phyloP scores from a whole-genome alignment of 2,888 invertebrate species.

The Prostheceraeus crozeri region DNA sequence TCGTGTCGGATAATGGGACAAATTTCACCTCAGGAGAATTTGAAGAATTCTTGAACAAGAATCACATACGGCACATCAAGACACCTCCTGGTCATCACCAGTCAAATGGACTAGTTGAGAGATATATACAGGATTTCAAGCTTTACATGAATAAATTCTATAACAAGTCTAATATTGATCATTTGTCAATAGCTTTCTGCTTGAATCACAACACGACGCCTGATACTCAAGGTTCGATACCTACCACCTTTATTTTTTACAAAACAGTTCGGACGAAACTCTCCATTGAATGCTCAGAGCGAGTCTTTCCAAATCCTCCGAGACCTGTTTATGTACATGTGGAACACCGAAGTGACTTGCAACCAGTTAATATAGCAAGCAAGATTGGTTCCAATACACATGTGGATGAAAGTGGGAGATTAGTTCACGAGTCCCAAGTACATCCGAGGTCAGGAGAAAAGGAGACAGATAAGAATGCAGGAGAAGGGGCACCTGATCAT shows the following conservation, averaged over 20 bases:
- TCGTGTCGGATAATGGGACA: slow-evolving; percentile 28
- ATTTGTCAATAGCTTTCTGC: neutral
- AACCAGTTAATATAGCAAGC: too few relatives aligned
- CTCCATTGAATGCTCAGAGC: too few relatives aligned
- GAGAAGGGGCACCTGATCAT: too few relatives aligned
- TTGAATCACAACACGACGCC: slow-evolving; percentile 18
- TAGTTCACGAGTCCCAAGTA: too few relatives aligned
- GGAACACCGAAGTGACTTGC: too few relatives aligned
- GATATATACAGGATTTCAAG: slow-evolving; percentile 1
- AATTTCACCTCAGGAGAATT: slow-evolving; percentile 28
- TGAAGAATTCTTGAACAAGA: neutral
- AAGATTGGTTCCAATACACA: too few relatives aligned
- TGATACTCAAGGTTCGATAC: slow-evolving; percentile 9
- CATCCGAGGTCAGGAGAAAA: too few relatives aligned
- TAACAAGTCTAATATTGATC: neutral
- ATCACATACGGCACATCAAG: neutral
- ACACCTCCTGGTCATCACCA: slow-evolving; percentile 15
- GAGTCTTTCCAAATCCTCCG: too few relatives aligned
- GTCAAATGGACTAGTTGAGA: slow-evolving; percentile 9
- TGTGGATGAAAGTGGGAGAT: too few relatives aligned
- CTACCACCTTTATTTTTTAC: slow-evolving; percentile 9
- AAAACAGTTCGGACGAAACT: too few relatives aligned
- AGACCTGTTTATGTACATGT: too few relatives aligned
- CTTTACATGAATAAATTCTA: neutral
- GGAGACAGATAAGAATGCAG: too few relatives aligned